phyloP scores from a whole-genome alignment of 2,113 vertebrate species.

The Sisor rabdophorus region DNA sequence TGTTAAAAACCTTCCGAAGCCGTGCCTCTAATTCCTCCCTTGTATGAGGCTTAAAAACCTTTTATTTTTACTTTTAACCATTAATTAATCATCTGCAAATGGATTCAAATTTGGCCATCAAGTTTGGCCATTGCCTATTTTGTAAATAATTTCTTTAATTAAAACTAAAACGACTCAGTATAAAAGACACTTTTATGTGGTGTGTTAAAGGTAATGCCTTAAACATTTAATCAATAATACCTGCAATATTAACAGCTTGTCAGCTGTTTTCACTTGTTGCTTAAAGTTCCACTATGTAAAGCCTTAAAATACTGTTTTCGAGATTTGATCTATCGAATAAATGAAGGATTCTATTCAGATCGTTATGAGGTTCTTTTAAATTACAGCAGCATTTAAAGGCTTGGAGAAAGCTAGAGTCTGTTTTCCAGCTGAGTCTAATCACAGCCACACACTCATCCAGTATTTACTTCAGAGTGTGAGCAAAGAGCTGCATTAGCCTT shows the following conservation, averaged over 20 bases:
- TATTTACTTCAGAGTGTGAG: conserved; percentile 51
- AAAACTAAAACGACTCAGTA: conserved; percentile 6
- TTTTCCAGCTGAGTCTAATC: conserved; percentile 57
- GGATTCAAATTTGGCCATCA: not conserved
- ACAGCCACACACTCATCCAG: conserved; percentile 51
- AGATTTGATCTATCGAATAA: conserved; percentile 47
- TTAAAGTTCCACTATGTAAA: conserved; percentile 40
- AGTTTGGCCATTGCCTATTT: not conserved
- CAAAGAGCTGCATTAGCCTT: conserved; percentile 42
- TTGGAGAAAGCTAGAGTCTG: not conserved
- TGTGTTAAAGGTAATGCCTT: conserved; percentile 2
- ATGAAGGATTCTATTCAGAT: conserved; percentile 43
- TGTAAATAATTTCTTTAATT: not conserved
- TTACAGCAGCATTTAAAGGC: conserved; percentile 34
- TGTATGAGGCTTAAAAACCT: no score
- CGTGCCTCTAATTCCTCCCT: no score
- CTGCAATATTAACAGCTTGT: conserved; percentile 38
- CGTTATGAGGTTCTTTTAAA: conserved; percentile 19
- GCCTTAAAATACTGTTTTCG: conserved; percentile 44
- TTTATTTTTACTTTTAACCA: no score
- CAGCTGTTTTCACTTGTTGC: conserved; percentile 57
- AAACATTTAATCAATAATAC: conserved; percentile 29
- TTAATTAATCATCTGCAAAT: not conserved
- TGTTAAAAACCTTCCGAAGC: no score
- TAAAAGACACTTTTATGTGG: not conserved